A percentile compares a stretch with the other conserved stretches of the same genome.
Evolutionary conservation across 2,888 invertebrate species (phyloP).

Genomic region (Philereme vetulata): DNA sequence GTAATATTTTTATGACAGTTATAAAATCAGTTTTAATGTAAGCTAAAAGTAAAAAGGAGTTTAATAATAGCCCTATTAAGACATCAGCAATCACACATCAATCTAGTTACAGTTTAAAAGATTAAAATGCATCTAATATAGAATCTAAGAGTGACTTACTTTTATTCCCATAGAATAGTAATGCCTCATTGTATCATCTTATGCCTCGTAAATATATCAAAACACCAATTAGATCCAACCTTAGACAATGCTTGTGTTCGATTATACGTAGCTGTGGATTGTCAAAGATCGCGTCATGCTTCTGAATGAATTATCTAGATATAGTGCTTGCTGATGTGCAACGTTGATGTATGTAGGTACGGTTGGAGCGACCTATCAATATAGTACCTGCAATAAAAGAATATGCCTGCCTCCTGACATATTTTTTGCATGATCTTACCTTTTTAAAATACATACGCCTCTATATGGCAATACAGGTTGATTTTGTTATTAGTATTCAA

Average conservation of each 20-base stretch:
- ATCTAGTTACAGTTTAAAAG: background rate
- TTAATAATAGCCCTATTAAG: too few species aligned
- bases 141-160: constrained; percentile 20
- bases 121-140: constrained; percentile 26
- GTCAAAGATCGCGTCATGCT: constrained; percentile 18
- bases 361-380: constrained; percentile 21
- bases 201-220: constrained; percentile 12
- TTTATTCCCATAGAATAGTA: constrained; percentile 26
- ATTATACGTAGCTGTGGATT: constrained; percentile 11
- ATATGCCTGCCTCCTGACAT: constrained; percentile 30
- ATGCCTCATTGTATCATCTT: constrained; percentile 30
- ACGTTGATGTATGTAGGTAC: background rate
- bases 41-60: too few species aligned
- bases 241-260: background rate
- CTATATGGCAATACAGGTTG: constrained; percentile 4
- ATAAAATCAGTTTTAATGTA: too few species aligned
- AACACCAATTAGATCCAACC: constrained; percentile 10
- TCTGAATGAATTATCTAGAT: constrained; percentile 9
- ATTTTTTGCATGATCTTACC: constrained; percentile 67
- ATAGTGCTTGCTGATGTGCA: background rate
- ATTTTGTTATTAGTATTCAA: too few species aligned
- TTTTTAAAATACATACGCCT: constrained; percentile 46
- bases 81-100: background rate
- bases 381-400: constrained; percentile 17
- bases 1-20: too few species aligned